Conservation (phyloP, 2,797 vertebrate species). For the Melopsittacus undulatus region DNA sequence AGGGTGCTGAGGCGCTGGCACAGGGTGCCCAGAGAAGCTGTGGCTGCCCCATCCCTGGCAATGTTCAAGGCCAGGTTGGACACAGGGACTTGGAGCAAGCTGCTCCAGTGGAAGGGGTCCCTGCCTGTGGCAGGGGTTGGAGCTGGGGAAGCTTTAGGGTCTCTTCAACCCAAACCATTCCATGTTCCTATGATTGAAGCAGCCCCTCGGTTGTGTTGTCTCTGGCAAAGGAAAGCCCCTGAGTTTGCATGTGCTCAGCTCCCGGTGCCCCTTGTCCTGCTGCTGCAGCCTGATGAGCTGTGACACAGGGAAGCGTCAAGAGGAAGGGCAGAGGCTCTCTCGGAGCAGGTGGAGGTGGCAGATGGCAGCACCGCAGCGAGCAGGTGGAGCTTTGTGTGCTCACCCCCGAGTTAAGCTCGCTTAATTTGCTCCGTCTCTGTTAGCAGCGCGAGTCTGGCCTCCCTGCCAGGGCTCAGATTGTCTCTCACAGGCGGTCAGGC, state of each 20-base stretch:
- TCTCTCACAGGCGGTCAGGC: slow-evolving; percentile 20
- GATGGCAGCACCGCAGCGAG: slow-evolving; percentile 65
- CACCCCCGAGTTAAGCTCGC: slow-evolving; percentile 61
- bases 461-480: neutral
- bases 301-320: neutral
- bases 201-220: too few relatives aligned
- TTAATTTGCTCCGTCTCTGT: slow-evolving; percentile 71
- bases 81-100: too few relatives aligned
- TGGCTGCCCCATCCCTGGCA: too few relatives aligned
- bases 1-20: too few relatives aligned
- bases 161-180: too few relatives aligned
- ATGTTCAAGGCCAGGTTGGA: too few relatives aligned
- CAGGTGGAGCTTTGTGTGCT: slow-evolving; percentile 75
- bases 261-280: neutral
- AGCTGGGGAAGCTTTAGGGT: too few relatives aligned
- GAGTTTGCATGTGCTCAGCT: neutral
- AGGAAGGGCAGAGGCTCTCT: neutral
- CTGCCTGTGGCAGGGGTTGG: too few relatives aligned
- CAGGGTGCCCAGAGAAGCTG: too few relatives aligned
- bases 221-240: neutral
- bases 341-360: slow-evolving; percentile 63
- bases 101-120: too few relatives aligned
- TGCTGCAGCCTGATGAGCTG: neutral
- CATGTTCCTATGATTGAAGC: too few relatives aligned
- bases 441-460: slow-evolving; percentile 45